Base-by-base conservation (phyloP, 1,140 invertebrate species). In the Aphelenchoides besseyi region DNA sequence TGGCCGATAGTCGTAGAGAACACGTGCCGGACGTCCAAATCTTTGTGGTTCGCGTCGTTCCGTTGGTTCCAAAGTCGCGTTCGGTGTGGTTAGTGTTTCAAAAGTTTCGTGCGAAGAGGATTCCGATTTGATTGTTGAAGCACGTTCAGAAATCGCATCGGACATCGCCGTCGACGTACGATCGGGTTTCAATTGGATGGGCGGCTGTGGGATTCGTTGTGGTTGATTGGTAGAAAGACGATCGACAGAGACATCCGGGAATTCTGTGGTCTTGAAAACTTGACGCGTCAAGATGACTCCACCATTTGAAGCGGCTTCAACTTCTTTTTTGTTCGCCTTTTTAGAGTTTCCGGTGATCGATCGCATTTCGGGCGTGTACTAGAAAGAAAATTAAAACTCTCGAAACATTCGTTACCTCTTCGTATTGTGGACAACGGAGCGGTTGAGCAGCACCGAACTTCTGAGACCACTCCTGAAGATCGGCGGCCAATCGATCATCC, bases 1-100 rank as follows among this genome's bases (percentile, higher is more conserved):
- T 23, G 81, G 80, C 2, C 35, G 62, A 52, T 85, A 82, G 57
- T 83, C 81, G 68, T 82, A 82, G 9, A 82, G 48, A n/a, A 76
- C 81, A 55, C 69, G 57, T 26, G 81, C 79, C 5, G 66, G 62
- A 16, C 66, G 32, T n/a, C 28, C 32, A 8, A 72, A 32, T 3
- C 35, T 16, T 48, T 36, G 57, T 2, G 72, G 59, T 8, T 32
- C 52, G 30, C 18, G 9, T 1, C 61, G 35, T 33, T 23, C 41
- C 23, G n/a, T 18, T n/a, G 23, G 18, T 29, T 69, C 1, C 8
- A 32, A 23, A 12, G 41, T 48, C 41, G 23, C 41, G 41, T 48
- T 48, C 41, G 41, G 41, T 23, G 41, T 48, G 12, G 41, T 48
- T 12, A 23, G 41, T 23, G 41, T 23, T 48, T 48, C 41, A 23